A percentile compares a stretch with the other conserved stretches of the same genome.
Conservation (phyloP, 2,113 vertebrate species). For the Delphinus delphis region DNA sequence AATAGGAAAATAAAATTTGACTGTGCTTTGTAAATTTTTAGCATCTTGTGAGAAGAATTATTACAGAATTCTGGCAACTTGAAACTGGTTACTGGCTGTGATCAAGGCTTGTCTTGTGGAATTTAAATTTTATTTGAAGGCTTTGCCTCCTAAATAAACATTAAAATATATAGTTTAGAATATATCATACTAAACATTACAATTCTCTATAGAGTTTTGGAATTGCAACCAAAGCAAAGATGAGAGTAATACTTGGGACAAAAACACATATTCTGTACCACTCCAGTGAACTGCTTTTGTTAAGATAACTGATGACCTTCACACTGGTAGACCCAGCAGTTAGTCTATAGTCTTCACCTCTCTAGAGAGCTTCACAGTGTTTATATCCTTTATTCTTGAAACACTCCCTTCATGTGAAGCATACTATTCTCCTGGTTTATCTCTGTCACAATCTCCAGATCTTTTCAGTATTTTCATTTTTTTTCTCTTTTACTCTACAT, state of each 20-base stretch:
- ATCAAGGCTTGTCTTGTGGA: not conserved
- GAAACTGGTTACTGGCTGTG: not conserved
- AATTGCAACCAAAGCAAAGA: not conserved
- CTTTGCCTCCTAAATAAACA: not conserved
- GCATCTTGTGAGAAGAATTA: not conserved
- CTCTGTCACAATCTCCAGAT: not conserved
- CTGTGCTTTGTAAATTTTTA: not conserved
- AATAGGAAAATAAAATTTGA: not conserved
- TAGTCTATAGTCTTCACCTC: not conserved
- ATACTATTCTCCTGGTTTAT: not conserved
- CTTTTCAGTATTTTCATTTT: not conserved
- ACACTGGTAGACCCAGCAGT: not conserved
- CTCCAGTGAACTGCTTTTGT: not conserved
- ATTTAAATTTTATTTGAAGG: not conserved
- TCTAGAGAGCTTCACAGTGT: not conserved
- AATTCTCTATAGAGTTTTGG: not conserved
- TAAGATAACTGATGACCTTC: not conserved
- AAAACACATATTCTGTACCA: not conserved
- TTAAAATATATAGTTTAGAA: not conserved
- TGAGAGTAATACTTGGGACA: not conserved
- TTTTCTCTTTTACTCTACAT: not conserved
- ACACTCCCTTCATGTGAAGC: not conserved
- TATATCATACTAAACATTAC: not conserved
- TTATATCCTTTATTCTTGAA: not conserved
- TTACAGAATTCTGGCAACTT: not conserved